phyloP scores from a whole-genome alignment of 2,888 invertebrate genomes.

The Sphaeridia pumilis region DNA sequence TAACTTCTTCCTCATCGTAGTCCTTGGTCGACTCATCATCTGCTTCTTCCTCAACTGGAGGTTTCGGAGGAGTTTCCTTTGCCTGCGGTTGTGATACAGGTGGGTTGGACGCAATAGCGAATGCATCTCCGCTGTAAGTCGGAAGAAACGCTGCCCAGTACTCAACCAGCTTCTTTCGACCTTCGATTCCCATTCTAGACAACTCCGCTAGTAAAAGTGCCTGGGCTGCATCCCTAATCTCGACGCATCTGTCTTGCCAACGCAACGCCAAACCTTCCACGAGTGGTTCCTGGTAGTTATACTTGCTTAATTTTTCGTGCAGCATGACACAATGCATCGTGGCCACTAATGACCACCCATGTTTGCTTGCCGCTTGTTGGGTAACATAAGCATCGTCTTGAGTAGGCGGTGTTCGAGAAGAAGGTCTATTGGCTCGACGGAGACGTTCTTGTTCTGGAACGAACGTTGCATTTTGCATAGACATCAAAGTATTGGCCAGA shows the following conservation, averaged over 20 bases:
- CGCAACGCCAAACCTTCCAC: conserved; percentile 94
- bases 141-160: conserved; percentile 94
- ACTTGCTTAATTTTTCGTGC: conserved; percentile 72
- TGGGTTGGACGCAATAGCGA: conserved; percentile 27
- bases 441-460: conserved; percentile 74
- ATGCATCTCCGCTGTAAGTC: conserved; percentile 45
- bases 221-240: conserved; percentile 90
- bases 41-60: conserved; percentile 24
- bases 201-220: conserved; percentile 88
- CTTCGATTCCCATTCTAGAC: conserved; percentile 73
- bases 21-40: conserved; percentile 22
- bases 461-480: conserved; percentile 92
- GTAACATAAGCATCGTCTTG: conserved; percentile 69
- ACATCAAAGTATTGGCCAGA: conserved; percentile 92
- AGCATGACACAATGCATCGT: conserved; percentile 91
- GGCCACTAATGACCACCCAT: conserved; percentile 93
- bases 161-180: conserved; percentile 83
- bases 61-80: conserved; percentile 25
- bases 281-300: conserved; percentile 77
- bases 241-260: conserved; percentile 98
- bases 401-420: conserved; percentile 37
- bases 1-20: conserved; percentile 34
- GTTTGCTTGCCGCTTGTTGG: conserved; percentile 85
- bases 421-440: conserved; percentile 54
- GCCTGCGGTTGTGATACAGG: conserved; percentile 13